Conservation (phyloP, 2,113 vertebrate species). For the Leucopsar rothschildi region DNA sequence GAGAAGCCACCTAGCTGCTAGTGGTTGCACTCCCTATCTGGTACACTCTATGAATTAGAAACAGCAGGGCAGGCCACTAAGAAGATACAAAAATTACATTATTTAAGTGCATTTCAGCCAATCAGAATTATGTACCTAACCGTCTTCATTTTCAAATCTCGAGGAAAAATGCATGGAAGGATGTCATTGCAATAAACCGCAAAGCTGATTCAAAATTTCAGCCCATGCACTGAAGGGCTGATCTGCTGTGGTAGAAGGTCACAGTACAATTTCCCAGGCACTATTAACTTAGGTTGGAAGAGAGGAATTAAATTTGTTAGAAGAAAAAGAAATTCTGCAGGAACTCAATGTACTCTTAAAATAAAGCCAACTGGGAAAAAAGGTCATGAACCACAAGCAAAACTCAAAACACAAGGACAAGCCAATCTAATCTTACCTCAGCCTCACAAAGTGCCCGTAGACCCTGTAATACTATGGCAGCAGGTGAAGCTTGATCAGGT, state of each 20-base stretch:
- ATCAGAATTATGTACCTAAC: not conserved
- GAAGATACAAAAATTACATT: not conserved
- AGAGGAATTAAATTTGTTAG: not conserved
- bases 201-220: not conserved
- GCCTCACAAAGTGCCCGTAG: slow-evolving; percentile 89
- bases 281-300: not conserved
- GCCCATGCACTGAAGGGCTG: not conserved
- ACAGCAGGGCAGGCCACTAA: not conserved
- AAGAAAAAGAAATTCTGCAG: not conserved
- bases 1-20: not conserved
- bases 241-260: not conserved
- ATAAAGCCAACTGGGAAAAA: not conserved
- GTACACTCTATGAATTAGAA: not conserved
- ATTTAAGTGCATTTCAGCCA: not conserved
- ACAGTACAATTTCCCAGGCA: not conserved
- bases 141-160: not conserved
- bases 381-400: not conserved
- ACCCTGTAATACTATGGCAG: slow-evolving; percentile 87
- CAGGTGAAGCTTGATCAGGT: slow-evolving; percentile 85
- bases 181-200: not conserved
- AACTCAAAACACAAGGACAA: not conserved
- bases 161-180: not conserved
- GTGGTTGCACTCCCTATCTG: not conserved
- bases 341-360: not conserved
- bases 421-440: slow-evolving; percentile 76